A percentile compares a stretch with the other conserved stretches of the same genome.
phyloP scores from a whole-genome alignment of 2,888 invertebrate genomes.

The Syritta pipiens region DNA sequence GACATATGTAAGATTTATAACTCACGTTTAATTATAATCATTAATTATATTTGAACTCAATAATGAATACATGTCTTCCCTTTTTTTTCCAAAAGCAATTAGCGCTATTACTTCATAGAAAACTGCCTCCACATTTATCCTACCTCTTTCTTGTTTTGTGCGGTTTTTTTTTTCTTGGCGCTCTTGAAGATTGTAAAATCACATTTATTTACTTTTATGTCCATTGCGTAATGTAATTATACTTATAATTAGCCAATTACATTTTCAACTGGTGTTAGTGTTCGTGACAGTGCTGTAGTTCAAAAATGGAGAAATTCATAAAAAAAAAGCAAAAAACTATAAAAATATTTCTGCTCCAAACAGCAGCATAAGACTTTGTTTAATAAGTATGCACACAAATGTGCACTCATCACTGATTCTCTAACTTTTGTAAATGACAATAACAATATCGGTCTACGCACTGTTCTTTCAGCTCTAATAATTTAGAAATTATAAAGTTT shows the following conservation, averaged over 20 bases:
- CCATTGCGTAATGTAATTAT: constrained; percentile 51
- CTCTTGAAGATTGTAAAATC: constrained; percentile 48
- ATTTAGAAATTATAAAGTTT: too few relatives aligned
- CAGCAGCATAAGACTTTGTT: too few relatives aligned
- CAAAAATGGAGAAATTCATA: constrained; percentile 10
- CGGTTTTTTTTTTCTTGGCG: not conserved
- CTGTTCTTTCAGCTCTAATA: too few relatives aligned
- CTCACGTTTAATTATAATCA: too few relatives aligned
- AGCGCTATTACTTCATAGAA: constrained; percentile 26
- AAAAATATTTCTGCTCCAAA: too few relatives aligned
- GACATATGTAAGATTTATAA: too few relatives aligned
- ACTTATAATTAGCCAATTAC: constrained; percentile 63
- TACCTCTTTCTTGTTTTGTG: not conserved
- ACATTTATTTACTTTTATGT: constrained; percentile 48
- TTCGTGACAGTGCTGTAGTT: not conserved
- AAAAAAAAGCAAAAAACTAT: not conserved
- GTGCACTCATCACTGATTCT: too few relatives aligned
- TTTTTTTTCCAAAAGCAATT: constrained; percentile 21
- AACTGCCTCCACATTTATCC: not conserved
- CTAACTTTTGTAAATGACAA: too few relatives aligned
- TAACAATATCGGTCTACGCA: too few relatives aligned
- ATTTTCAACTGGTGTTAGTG: constrained; percentile 48
- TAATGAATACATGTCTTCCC: too few relatives aligned
- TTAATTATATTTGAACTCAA: too few relatives aligned
- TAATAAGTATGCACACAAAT: too few relatives aligned